Evolutionary conservation across 1,140 invertebrate species (phyloP), one percentile per base, ranked within the genome.

Genomic region (Drosophila carrolli): DNA sequence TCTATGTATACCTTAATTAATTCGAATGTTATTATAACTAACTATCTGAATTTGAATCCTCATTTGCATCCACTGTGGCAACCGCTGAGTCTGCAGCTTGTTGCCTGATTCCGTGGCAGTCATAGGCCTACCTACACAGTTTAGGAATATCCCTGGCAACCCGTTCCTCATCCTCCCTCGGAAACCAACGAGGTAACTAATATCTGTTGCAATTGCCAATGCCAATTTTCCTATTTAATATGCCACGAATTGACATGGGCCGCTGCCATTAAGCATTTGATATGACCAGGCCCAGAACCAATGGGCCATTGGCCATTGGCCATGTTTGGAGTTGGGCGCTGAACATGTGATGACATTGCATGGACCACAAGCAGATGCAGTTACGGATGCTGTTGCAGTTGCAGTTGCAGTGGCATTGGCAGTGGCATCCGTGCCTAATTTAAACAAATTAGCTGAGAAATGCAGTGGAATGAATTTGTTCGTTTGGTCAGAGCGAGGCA

Each of bases 201-300:
- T 86, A 86, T 86, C 83, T 88, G 83, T 43, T 83, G 79, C 79
- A 83, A 86, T 89, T 79, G 83, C 75, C 83, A 88, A 86, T 88
- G 83, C 83, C 83, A 86, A 86, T 86, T 88, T 86, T 86, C 75
- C 79, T 88, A 82, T 86, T 86, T 86, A 86, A 86, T 86, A 86
- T 86, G 83, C 83, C 83, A 86, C 84, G 83, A 86, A 86, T 83
- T 86, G 83, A 86, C 83, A 89, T 88, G 83, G 75, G 75, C 76
- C 75, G 84, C 76, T 82, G 83, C 83, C 83, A 86, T 88, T 86
- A 86, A 73, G 75, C 71, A 86, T 86, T 82, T 82, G 82, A 86
- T 86, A 86, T 86, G 82, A 76, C 55, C 56, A 66, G 65, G 46
- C 55, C 55, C 63, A 71, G 55, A 51, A 56, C 59, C 51, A 48